Evolutionary conservation across 2,888 invertebrate species (phyloP).

Genomic region (Panopea generosa): DNA sequence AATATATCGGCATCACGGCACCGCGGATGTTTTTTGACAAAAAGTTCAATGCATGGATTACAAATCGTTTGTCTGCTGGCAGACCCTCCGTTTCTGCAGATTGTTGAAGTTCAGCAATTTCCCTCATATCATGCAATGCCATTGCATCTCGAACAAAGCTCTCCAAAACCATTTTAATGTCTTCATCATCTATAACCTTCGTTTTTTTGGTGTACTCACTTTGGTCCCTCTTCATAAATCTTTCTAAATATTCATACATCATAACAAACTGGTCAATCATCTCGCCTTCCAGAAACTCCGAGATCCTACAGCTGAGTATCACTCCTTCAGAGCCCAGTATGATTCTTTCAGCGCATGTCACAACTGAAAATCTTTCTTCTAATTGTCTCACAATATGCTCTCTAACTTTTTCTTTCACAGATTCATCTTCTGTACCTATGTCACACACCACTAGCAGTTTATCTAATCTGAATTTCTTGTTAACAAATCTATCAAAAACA

Average conservation of each 20-base stretch:
- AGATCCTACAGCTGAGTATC: slow-evolving; percentile 4
- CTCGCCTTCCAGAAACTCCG: slow-evolving; percentile 9
- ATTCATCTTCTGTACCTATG: no score
- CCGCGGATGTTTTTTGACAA: neutral
- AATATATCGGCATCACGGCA: neutral
- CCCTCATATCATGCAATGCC: neutral
- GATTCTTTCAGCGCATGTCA: no score
- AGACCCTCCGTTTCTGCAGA: neutral
- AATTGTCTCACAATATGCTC: no score
- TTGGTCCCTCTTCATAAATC: slow-evolving; percentile 8
- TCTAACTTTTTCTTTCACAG: no score
- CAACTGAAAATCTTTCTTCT: no score
- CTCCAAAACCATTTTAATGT: neutral
- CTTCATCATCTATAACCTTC: neutral
- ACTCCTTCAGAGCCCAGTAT: no score
- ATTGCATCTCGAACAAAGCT: slow-evolving; percentile 6
- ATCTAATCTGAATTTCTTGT: no score
- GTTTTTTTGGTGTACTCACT: neutral
- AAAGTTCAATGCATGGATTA: neutral
- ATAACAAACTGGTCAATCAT: slow-evolving; percentile 6
- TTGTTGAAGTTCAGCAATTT: neutral
- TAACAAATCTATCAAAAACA: no score
- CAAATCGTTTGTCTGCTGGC: slow-evolving; percentile 3
- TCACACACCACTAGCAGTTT: no score
- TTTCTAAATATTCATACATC: neutral